A percentile compares a stretch with the other conserved stretches of the same genome.
These are phyloP conservation scores for Ia io DNA, from an alignment of 2,113 vertebrate species.

Conservation along the genomic window DNA sequence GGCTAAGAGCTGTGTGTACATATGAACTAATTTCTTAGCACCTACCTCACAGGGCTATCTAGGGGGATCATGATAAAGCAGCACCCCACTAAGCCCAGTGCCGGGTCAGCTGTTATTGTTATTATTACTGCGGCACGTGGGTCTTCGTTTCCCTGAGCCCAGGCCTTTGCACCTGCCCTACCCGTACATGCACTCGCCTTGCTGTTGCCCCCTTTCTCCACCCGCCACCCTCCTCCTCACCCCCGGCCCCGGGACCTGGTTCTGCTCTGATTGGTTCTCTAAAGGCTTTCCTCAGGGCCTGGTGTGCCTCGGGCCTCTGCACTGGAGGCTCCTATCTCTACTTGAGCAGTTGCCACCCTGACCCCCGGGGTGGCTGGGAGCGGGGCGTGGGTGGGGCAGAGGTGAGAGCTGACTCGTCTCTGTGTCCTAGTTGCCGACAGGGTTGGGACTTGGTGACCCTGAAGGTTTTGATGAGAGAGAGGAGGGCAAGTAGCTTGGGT, in stretches of 20 bases:
- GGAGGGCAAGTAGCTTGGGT: fast-evolving
- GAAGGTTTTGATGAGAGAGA: neutral
- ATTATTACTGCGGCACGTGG: fast-evolving
- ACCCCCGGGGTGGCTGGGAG: no score
- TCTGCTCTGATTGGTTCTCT: neutral
- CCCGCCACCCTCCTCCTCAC: no score
- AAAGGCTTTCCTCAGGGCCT: neutral
- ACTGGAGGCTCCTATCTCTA: neutral
- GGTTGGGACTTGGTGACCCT: neutral
- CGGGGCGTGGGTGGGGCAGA: no score
- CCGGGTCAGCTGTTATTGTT: neutral
- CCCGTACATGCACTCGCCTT: fast-evolving
- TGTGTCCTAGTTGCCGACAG: neutral
- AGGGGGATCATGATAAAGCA: neutral
- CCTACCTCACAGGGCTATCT: neutral
- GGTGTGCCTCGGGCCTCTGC: neutral
- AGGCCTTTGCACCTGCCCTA: neutral
- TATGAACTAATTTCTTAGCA: neutral
- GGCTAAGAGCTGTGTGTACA: neutral
- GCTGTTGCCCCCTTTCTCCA: neutral
- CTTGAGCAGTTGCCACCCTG: neutral
- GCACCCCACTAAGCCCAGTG: neutral
- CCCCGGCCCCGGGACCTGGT: neutral
- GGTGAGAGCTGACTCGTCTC: neutral
- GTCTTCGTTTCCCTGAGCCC: neutral